A percentile compares a stretch with the other conserved stretches of the same genome.
Conservation (phyloP, 1,140 invertebrate species). For the Tetraneura akinire region DNA sequence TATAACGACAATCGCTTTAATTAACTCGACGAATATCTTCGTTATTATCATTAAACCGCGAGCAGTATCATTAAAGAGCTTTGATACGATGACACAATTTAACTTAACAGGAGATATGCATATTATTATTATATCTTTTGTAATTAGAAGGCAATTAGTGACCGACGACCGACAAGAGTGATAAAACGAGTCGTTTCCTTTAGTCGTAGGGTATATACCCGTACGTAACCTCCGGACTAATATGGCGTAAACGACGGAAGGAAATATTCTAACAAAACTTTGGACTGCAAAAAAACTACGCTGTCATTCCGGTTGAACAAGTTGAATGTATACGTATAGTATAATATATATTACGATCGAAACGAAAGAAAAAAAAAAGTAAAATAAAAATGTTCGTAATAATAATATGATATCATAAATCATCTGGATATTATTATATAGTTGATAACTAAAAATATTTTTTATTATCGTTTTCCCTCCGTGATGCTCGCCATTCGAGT, state of each 20-base stretch:
- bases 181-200: slow-evolving; percentile 27
- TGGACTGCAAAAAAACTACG: not conserved
- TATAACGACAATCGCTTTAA: not conserved
- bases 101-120: not conserved
- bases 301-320: slow-evolving; percentile 28
- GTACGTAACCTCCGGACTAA: not conserved
- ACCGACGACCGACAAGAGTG: not conserved
- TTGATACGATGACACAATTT: not conserved
- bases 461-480: slow-evolving; percentile 35
- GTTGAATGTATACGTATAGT: slow-evolving; percentile 21
- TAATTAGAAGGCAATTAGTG: slow-evolving; percentile 23
- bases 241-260: not conserved
- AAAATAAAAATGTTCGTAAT: not conserved
- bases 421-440: slow-evolving; percentile 29
- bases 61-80: not conserved
- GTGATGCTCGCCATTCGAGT: not conserved
- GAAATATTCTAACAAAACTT: slow-evolving; percentile 35
- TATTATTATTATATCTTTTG: not conserved
- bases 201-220: too few relatives aligned
- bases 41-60: too few relatives aligned
- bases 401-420: slow-evolving; percentile 20
- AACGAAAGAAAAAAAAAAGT: slow-evolving; percentile 16
- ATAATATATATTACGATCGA: too few relatives aligned
- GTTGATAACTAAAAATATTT: slow-evolving; percentile 44
- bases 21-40: not conserved